Conservation (phyloP, 2,797 vertebrate species). For the Pachyuromys duprasi region DNA sequence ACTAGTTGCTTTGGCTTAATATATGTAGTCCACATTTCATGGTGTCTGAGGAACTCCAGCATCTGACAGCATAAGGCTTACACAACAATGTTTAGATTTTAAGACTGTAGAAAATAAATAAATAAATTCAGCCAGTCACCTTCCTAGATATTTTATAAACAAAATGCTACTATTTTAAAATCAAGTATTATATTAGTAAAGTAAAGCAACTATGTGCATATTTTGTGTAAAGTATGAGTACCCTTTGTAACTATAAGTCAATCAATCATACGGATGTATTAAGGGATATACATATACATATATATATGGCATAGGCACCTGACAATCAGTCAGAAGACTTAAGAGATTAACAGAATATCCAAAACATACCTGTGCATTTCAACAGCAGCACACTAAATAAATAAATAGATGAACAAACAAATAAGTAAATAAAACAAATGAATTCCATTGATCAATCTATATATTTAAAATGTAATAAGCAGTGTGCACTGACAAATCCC, state of each 20-base stretch:
- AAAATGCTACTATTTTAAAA: not conserved
- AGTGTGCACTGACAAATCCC: not conserved
- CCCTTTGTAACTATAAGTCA: not conserved
- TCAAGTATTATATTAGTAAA: slow-evolving; percentile 12
- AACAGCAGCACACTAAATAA: not conserved
- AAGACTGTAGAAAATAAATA: slow-evolving; percentile 8
- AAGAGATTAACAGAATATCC: not conserved
- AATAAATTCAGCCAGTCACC: not conserved
- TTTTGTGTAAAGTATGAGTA: not conserved
- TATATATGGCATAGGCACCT: not conserved
- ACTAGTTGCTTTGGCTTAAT: not conserved
- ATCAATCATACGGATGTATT: not conserved
- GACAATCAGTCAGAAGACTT: not conserved
- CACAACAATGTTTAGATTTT: not conserved
- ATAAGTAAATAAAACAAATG: not conserved
- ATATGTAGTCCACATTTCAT: not conserved
- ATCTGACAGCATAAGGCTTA: not conserved
- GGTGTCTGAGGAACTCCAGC: not conserved
- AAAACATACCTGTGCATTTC: not conserved
- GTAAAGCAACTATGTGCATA: not conserved
- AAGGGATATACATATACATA: not conserved
- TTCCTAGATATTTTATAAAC: slow-evolving; percentile 17
- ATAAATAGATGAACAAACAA: not conserved
- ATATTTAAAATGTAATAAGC: not conserved
- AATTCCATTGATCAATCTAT: not conserved